phyloP scores from a whole-genome alignment of 23 tunicate genomes.

The Diplosoma virens region DNA sequence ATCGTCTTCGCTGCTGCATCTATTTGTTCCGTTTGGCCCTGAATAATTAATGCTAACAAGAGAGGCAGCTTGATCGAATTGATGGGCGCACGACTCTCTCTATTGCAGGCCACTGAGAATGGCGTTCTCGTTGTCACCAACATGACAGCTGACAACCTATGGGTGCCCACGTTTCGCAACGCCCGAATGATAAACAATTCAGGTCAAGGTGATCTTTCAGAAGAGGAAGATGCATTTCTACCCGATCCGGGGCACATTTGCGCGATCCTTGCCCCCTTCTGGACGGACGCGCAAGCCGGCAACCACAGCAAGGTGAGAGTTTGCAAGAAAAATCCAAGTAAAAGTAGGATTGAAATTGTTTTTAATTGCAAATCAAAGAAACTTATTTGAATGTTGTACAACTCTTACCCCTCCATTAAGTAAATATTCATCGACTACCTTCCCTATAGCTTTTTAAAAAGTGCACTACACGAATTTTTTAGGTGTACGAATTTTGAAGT shows the following conservation, averaged over 20 bases:
- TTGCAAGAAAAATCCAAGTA: background rate
- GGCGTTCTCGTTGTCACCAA: conserved; percentile 62
- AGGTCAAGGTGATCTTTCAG: background rate
- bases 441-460: too few relatives aligned
- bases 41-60: background rate
- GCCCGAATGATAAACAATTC: background rate
- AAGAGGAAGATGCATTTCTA: background rate
- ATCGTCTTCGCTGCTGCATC: too few relatives aligned
- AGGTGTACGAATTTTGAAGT: too few relatives aligned
- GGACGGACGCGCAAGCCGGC: conserved; percentile 64
- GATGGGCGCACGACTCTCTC: background rate
- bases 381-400: too few relatives aligned
- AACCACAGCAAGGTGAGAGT: conserved; percentile 36
- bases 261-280: conserved; percentile 69
- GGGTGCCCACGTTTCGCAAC: conserved; percentile 60
- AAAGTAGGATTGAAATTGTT: too few relatives aligned
- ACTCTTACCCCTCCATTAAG: too few relatives aligned
- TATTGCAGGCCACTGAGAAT: conserved; percentile 70
- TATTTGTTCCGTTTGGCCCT: too few relatives aligned
- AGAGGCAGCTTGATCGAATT: background rate
- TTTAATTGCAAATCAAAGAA: too few relatives aligned
- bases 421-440: too few relatives aligned
- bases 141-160: conserved; percentile 26
- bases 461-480: too few relatives aligned
- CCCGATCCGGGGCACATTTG: conserved; percentile 48